These are phyloP conservation scores for Caenorhabditis sp. DNA, from an alignment of 2,888 invertebrate genomes.

Conservation along the genomic window DNA sequence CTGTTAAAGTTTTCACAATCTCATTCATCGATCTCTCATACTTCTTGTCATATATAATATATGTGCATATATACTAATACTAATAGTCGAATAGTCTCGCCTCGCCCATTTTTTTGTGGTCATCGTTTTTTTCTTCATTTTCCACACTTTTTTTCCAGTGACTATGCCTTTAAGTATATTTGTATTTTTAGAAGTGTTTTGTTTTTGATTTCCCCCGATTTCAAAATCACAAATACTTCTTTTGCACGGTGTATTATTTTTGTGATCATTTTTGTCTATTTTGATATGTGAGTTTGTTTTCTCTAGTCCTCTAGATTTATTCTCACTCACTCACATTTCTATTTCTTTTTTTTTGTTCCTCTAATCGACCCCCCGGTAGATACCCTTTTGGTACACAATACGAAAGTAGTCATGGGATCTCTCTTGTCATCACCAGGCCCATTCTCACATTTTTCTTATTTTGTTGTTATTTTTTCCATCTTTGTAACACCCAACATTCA, in stretches of 20 bases:
- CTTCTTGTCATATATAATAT: slow-evolving; percentile 8
- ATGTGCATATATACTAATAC: slow-evolving; percentile 10
- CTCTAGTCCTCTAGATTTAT: neutral
- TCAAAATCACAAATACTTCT: neutral
- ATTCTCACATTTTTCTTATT: neutral
- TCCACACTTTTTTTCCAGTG: neutral
- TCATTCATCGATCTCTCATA: neutral
- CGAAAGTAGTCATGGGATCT: neutral
- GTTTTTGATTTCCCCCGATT: neutral
- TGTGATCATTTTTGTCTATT: neutral
- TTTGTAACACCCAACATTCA: slow-evolving; percentile 2
- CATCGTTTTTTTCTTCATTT: neutral
- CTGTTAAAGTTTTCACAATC: no score
- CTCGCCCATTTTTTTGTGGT: neutral
- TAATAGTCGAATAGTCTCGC: neutral
- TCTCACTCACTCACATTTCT: neutral
- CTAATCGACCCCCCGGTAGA: neutral
- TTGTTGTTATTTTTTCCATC: neutral
- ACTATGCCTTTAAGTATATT: neutral
- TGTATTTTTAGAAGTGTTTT: neutral
- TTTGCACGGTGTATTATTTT: neutral
- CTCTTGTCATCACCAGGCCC: neutral
- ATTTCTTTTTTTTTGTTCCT: no score
- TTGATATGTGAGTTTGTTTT: neutral
- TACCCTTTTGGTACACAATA: neutral